Evolutionary conservation across 2,797 vertebrate genomes (phyloP), one percentile per base, ranked within the genome.

Genomic region (Furcifer pardalis): DNA sequence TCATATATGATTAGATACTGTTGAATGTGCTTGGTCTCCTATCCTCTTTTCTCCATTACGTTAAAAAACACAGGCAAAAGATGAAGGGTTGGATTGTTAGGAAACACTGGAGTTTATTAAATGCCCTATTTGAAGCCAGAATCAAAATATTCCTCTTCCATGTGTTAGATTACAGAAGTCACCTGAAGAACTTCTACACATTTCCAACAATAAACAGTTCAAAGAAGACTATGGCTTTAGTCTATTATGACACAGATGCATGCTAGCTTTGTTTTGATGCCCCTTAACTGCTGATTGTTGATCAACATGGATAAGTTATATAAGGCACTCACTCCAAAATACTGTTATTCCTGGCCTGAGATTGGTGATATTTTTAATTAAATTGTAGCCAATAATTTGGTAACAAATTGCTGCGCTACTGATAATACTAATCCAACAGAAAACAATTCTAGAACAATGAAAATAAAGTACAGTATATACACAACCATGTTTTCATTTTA

Each of bases 261-360:
- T 0, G 10, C 77, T 80, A 69, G 82, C 60, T 77, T 86, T 35
- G 5, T 66, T 80, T 59, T 82, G 78, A 12, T 19, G 44, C 32
- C 37, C 19, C 40, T 86, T 89, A n/a, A 75, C 0, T 72, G 21
- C 69, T 35, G 84, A 60, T 75, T 62, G 1, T 63, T 0, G 8
- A 21, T 52, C 37, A 72, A 82, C 84, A 85, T n/a, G 73, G 88
- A 63, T 77, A 62, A 87, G 68, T 89, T 46, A 0, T 74, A 81
- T 94, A 95, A 95, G 94, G 94, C 94, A 95, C 94, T 93, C 93
- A 71, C 89, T 94, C 91, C 84, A 68, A 72, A 89, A 82, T 75
- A 83, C 88, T 80, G 2, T 78, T 82, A 59, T 77, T 86, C 88
- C 82, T 73, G 83, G 89, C 88, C 91, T 83, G 82, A 89, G 93